Base-by-base conservation (phyloP, 2,888 invertebrate genomes). In the Seira sanloemensis region DNA sequence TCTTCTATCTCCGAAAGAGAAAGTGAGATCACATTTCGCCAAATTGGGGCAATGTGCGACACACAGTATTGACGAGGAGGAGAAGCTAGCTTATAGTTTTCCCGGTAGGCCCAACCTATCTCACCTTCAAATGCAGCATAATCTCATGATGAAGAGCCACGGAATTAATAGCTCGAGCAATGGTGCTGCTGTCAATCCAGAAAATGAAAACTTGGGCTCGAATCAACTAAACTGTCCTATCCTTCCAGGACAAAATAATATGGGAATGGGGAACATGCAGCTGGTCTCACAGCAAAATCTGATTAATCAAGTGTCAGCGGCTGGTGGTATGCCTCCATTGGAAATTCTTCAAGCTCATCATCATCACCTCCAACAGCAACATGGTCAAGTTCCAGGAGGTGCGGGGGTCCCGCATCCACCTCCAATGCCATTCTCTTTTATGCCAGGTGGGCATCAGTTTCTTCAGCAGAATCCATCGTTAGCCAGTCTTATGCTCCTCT, bases 391-490 rank as follows among this genome's bases (percentile, higher is more conserved):
- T 21, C 81, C 75, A 24, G 65, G 46, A n/a, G 67, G 27, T 46
- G 67, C 77, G 21, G 50, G 78, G n/a, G 68, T 25, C 19, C 62
- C 46, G 5, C n/a, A n/a, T n/a, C 72, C 65, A 16, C 66, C 69
- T 50, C 62, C 78, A 24, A 24, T 78, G 5, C 26, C 23, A 50
- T 80, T 80, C 26, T 74, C 80, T 5, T 80, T 80, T 74, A 74
- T 67, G 12, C 80, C 80, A 54, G 80, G 80, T 37, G 74, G 80
- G n/a, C 84, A 82, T 24, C 85, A 78, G 21, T 77, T 88, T 23
- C 80, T 87, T 23, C 88, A 89, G 67, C 87, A 88, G 24, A 89
- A 89, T 82, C 88, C 89, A 2, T 86, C 86, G 1, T 27, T 87
- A 25, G 87, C 87, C 1, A 86, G 88, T 4, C 82, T 88, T 21